Conservation (phyloP, 2,797 vertebrate genomes). For the Melanitta fusca region DNA sequence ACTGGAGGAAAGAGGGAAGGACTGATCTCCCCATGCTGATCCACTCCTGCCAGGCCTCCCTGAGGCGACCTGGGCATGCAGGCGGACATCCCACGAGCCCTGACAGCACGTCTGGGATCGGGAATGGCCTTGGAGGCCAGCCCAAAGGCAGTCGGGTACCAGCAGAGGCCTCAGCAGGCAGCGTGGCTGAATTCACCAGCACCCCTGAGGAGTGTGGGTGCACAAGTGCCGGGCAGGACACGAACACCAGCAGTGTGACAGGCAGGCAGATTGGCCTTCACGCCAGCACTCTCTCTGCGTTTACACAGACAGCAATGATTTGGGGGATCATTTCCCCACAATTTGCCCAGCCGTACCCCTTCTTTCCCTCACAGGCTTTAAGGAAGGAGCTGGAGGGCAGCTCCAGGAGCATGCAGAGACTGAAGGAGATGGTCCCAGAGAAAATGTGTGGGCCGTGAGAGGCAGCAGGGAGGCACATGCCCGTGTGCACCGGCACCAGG, state of each 20-base stretch:
- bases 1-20: neutral
- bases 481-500: neutral
- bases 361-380: neutral
- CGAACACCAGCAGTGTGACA: accelerated
- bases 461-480: slow-evolving; percentile 41
- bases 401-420: neutral
- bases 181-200: neutral
- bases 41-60: neutral
- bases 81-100: neutral
- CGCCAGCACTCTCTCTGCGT: neutral
- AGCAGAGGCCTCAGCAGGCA: neutral
- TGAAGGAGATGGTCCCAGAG: slow-evolving; percentile 25
- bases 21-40: neutral
- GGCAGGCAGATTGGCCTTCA: neutral
- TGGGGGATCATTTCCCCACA: neutral
- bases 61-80: accelerated
- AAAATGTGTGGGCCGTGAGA: slow-evolving; percentile 3
- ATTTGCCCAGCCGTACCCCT: neutral
- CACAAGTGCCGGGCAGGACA: accelerated
- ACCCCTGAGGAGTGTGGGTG: neutral
- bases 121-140: neutral
- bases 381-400: slow-evolving; percentile 8
- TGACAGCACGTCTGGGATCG: neutral
- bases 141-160: neutral
- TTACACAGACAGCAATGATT: neutral